Evolutionary conservation across 92 coral and sea anemone species (phyloP), one percentile per base, ranked within the genome.

Genomic region (Epizoanthus illoricatus): DNA sequence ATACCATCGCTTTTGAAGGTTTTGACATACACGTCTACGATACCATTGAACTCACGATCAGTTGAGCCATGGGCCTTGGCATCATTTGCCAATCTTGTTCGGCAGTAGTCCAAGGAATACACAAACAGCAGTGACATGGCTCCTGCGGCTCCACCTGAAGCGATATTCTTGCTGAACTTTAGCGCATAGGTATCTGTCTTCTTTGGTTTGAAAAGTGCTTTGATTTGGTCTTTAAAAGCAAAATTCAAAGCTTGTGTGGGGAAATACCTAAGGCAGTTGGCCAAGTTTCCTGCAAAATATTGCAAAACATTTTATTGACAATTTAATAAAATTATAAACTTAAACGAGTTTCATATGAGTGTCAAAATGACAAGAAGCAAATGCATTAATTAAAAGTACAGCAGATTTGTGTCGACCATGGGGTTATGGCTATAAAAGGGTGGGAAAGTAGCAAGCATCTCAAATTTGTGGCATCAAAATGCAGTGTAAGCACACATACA

Each of bases 211-310:
- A 95, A 95, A 21, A 95, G 76, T 18, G 95, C 93, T 83, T 95
- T 95, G 33, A 95, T 19, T 80, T 93, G 94, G 84, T 95, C 98
- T 86, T 95, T 95, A 90, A 95, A 95, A 80, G 98, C 97, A 84
- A 95, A 95, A 97, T 95, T 95, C 76, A 95, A 83, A 62, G 98
- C 98, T 83, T 95, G 98, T 0, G 98, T 95, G 57, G 98, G 98
- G 85, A 95, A 93, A 60, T 93, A 95, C 85, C 98, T 90, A 84
- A 95, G 89, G 85, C 98, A 95, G 84, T 95, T 95, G 5, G 98
- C 98, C 92, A 95, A 92, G 89, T 95, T 95, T 76, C 97, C 97
- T 93, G 80, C 2, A 84, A 85, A 18, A 47, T 20, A 69, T 2
- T 43, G 9, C 68, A 18, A 64, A 64, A 45, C 52, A 45, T 4